phyloP scores from a whole-genome alignment of 2,113 vertebrate species.

The Myrmecobius fasciatus region DNA sequence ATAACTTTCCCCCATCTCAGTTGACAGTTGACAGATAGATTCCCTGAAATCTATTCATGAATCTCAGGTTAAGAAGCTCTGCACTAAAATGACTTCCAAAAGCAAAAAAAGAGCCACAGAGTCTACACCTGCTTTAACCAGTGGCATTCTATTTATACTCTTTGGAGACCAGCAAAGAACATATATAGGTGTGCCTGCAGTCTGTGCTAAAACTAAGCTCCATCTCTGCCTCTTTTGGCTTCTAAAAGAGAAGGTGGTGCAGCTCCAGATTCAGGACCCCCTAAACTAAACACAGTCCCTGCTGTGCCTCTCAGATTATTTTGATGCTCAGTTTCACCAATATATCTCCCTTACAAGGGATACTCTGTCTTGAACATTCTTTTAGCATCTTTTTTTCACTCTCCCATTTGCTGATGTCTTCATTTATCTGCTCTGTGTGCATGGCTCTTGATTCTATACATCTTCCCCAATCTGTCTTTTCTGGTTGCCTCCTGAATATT shows the following conservation, averaged over 20 bases:
- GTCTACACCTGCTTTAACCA: background rate
- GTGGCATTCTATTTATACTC: background rate
- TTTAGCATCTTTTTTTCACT: background rate
- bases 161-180: background rate
- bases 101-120: background rate
- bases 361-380: background rate
- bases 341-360: background rate
- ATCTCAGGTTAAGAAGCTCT: background rate
- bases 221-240: background rate
- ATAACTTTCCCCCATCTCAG: background rate
- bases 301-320: background rate
- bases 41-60: background rate
- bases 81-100: background rate
- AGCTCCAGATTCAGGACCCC: background rate
- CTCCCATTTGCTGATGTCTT: background rate
- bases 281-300: background rate
- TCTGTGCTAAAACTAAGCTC: background rate
- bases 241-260: background rate
- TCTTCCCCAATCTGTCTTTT: background rate
- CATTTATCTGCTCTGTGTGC: background rate
- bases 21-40: background rate
- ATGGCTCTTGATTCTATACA: background rate
- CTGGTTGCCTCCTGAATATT: background rate
- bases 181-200: background rate
- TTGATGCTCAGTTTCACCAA: background rate